Base-by-base conservation (phyloP, 2,113 vertebrate genomes). In the Chinchilla lanigera region DNA sequence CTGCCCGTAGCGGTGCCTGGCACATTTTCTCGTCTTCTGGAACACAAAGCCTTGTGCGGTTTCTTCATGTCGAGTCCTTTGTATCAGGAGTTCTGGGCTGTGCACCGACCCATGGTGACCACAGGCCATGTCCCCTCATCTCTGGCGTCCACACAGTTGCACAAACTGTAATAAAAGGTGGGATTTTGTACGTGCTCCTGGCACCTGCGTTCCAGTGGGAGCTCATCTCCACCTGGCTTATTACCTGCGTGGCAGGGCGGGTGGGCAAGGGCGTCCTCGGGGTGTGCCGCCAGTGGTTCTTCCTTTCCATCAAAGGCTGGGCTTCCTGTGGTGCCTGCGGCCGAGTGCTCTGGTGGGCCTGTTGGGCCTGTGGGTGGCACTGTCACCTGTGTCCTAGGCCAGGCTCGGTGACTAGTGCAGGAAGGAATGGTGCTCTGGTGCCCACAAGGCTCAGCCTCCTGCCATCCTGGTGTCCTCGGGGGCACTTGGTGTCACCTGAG, bases 121-220 rank as follows among this genome's bases (percentile, higher is more conserved):
- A 95, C 94, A 20, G 98, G 87, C 86, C 80, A 90, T 97, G 97
- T 96, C 90, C 41, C 89, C 20, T 2, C 8, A 83, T 52, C 89
- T 96, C 83, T 65, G 69, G 47, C 35, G 93, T 90, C 96, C 87
- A 92, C 71, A 52, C 94, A 56, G 63, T 84, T 77, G 95, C 75
- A 71, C 94, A 44, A 75, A 97, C 98, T 80, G 91, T 97, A 97
- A 98, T 98, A 98, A 97, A 91, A 97, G 98, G 97, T 97, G 97
- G 98, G 97, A 96, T 98, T 98, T 98, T 98, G 97, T 97, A 96
- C 87, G 86, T 4, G 54, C 26, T 16, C 54, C 90, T 97, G 97
- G 67, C 87, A 20, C 67, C 86, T 54, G 92, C 86, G 85, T 92
- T 12, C 89, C 97, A 2, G 5, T 50, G 24, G 54, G 1, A 17